These are phyloP conservation scores for Caenorhabditis wallacei DNA, from an alignment of 2,888 invertebrate genomes.

Conservation along the genomic window DNA sequence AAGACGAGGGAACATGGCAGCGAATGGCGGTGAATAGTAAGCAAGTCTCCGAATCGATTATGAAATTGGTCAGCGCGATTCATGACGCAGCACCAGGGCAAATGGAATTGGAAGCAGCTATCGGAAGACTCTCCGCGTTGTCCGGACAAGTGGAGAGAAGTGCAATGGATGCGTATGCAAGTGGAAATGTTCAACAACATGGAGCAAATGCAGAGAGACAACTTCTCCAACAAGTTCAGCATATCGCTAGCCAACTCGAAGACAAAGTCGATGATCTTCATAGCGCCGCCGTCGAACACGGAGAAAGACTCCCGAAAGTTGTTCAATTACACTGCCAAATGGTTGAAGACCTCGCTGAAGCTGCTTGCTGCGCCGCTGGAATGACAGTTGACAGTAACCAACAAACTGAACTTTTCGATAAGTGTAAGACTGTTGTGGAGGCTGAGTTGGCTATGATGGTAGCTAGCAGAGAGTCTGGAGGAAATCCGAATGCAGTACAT, in stretches of 20 bases:
- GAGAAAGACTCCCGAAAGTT: constrained; percentile 94
- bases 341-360: constrained; percentile 91
- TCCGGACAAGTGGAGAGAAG: constrained; percentile 86
- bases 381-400: constrained; percentile 65
- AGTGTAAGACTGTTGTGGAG: constrained; percentile 90
- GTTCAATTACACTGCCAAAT: constrained; percentile 85
- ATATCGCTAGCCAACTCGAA: constrained; percentile 89
- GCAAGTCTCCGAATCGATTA: constrained; percentile 94
- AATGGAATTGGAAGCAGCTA: constrained; percentile 91
- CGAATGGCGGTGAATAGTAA: constrained; percentile 92
- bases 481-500: constrained; percentile 89
- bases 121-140: constrained; percentile 85
- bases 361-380: constrained; percentile 87
- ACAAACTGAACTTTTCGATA: constrained; percentile 91
- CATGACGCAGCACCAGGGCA: constrained; percentile 97
- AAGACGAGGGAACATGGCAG: constrained; percentile 96
- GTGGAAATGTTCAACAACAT: constrained; percentile 54
- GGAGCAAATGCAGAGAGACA: constrained; percentile 74
- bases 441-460: constrained; percentile 89
- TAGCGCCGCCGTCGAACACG: constrained; percentile 86
- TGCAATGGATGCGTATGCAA: constrained; percentile 65
- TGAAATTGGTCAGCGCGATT: constrained; percentile 91
- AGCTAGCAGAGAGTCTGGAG: constrained; percentile 92
- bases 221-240: constrained; percentile 89
- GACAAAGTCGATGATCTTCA: constrained; percentile 86